Percentiles rank a stretch among this genome's conserved stretches.
phyloP scores from a whole-genome alignment of 2,888 invertebrate species.

The Drosophila meridiana region DNA sequence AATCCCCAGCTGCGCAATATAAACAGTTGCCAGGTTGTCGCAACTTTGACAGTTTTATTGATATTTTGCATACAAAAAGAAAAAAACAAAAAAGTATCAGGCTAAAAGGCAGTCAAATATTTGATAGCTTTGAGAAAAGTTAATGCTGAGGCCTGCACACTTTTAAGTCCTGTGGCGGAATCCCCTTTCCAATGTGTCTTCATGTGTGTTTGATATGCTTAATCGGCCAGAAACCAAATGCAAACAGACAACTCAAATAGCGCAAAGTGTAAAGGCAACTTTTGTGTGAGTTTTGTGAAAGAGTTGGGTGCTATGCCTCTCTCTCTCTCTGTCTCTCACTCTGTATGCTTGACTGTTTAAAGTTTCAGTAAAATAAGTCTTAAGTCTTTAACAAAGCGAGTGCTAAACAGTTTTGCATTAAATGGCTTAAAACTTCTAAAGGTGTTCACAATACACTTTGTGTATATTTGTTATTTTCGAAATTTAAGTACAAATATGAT shows the following conservation, averaged over 20 bases:
- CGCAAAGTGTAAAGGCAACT: constrained; percentile 30
- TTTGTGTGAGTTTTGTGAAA: constrained; percentile 10
- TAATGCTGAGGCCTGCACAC: constrained; percentile 29
- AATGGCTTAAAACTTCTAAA: background rate
- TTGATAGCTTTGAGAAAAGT: constrained; percentile 53
- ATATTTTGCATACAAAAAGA: constrained; percentile 35
- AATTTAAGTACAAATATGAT: no score
- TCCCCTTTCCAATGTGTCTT: constrained; percentile 5
- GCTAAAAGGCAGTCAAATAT: constrained; percentile 39
- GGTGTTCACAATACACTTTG: no score
- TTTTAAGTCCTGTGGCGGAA: constrained; percentile 25
- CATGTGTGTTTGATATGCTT: constrained; percentile 55
- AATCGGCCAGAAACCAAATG: constrained; percentile 63
- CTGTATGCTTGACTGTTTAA: background rate
- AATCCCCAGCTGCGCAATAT: constrained; percentile 13
- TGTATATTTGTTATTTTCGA: no score
- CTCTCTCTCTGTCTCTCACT: background rate
- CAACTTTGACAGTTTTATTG: constrained; percentile 69
- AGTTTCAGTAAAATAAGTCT: background rate
- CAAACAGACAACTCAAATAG: constrained; percentile 50
- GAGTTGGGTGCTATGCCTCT: background rate
- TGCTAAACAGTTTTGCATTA: background rate
- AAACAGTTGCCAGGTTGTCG: constrained; percentile 37
- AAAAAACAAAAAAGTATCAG: constrained; percentile 8
- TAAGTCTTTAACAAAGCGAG: no score